Evolutionary conservation across 2,888 invertebrate genomes (phyloP), one percentile per base, ranked within the genome.

Genomic region (Drosophila paramelanica): DNA sequence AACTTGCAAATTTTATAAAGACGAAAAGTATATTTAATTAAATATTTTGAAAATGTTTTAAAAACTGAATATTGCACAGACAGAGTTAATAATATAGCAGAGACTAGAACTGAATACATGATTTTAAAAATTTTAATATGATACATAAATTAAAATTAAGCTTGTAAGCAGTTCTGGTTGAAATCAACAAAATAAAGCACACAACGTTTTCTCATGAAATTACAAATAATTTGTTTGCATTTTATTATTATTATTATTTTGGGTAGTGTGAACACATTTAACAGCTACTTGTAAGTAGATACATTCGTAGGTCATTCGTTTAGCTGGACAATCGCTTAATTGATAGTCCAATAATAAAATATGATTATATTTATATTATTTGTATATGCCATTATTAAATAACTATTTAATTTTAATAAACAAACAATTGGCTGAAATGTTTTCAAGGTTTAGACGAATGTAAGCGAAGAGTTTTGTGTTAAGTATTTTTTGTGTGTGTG

Each of bases 201-300:
- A 7, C 6, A 10, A 36, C 2, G 23, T n/a, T 67, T 84, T 67
- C 67, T 74, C 72, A 77, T 80, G 78, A 86, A 50, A 75, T 87
- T 87, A 87, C 81, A 81, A 81, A 83, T 66, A 23, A 61, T 71
- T 57, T 17, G 17, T 38, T 53, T 43, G 10, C 5, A 46, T 53
- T 53, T 64, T 49, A 51, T 52, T 64, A 43, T 61, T 61, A 57
- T 64, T 49, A 50, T 52, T 62, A 42, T 60, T 65, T 68, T 38
- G 52, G 42, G 23, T 76, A 78, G 58, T 70, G 43, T 77, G 79
- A 77, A 79, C 79, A 77, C 76, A 75, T 67, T 77, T 59, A 77
- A 79, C 76, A 79, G 55, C 79, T 79, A 77, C 75, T 77, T 77
- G 79, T 67, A 71, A 78, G 79, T 77, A 77, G 78, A 55, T 67